Evolutionary conservation across 2,888 invertebrate genomes (phyloP), one percentile per base, ranked within the genome.

Genomic region (Spisula solida): DNA sequence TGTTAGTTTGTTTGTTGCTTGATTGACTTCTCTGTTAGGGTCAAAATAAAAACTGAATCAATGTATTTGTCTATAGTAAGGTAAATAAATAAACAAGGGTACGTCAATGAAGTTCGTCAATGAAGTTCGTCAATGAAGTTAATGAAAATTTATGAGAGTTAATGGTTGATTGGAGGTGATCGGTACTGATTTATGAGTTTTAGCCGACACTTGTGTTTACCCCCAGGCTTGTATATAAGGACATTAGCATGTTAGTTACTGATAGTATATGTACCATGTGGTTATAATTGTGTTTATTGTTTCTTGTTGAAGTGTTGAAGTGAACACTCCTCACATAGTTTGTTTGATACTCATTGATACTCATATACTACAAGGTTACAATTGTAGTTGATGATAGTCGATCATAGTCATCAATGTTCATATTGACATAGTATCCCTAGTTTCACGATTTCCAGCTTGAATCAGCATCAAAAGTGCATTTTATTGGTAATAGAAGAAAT

Each of bases 241-340:
- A 75, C 75, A 75, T 34, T 75, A 5, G 31, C 16, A 34, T 34
- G 75, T 75, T 75, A 14, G 25, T 34, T 18, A 34, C 18, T 34
- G 75, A 31, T 31, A 75, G 16, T 75, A 14, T 75, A 4, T 31
- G 12, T 75, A 25, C 16, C 31, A 25, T 34, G 75, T 14, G 75
- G 18, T 75, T 75, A 34, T 34, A 75, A 75, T 31, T 75, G 34
- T 75, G 12, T 75, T 75, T 75, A 75, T 75, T 75, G 75, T 75
- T 75, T 75, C 18, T 5, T 75, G 25, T 16, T 75, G 41, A 34
- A 75, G 75, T 75, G 75, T 75, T 75, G 6, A 16, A 75, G 29
- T 75, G 75, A 75, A 75, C 75, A 75, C 75, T 75, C 75, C 75
- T 75, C 18, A 14, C 75, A 75, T 75, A 75, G 31, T 75, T 75